phyloP scores from a whole-genome alignment of 2,113 vertebrate species.

The Callorhinus ursinus region DNA sequence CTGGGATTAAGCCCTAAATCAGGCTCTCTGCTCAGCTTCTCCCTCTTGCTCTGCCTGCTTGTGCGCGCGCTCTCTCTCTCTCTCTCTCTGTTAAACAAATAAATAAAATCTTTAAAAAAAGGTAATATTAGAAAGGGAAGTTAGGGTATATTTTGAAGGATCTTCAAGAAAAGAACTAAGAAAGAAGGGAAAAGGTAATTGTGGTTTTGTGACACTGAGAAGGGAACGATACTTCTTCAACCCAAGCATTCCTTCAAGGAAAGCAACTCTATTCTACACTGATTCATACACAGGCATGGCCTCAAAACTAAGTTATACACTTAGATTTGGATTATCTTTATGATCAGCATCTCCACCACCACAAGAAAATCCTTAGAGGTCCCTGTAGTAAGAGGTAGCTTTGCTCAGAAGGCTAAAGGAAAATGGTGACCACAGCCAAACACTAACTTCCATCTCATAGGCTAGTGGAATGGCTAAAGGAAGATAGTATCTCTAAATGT shows the following conservation, averaged over 20 bases:
- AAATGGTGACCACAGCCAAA: neutral
- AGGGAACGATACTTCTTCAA: neutral
- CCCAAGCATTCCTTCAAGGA: constrained; percentile 5
- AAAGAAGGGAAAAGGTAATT: neutral
- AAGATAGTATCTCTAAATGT: neutral
- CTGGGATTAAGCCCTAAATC: too few relatives aligned
- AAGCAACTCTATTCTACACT: constrained; percentile 18
- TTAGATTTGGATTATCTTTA: neutral
- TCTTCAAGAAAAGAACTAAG: constrained; percentile 37
- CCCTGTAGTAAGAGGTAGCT: neutral
- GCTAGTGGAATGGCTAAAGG: neutral
- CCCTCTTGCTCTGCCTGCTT: too few relatives aligned
- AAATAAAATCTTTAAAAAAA: neutral
- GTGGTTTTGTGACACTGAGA: neutral
- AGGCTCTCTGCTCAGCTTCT: too few relatives aligned
- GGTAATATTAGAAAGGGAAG: neutral
- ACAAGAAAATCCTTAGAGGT: neutral
- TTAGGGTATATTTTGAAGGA: neutral
- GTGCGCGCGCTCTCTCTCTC: too few relatives aligned
- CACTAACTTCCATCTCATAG: neutral
- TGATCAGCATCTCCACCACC: neutral
- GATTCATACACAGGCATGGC: neutral
- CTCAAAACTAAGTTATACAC: constrained; percentile 30
- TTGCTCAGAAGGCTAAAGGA: neutral
- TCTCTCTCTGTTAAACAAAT: neutral